Base-by-base conservation (phyloP, 2,888 invertebrate species). In the Linnaemya tessellans region DNA sequence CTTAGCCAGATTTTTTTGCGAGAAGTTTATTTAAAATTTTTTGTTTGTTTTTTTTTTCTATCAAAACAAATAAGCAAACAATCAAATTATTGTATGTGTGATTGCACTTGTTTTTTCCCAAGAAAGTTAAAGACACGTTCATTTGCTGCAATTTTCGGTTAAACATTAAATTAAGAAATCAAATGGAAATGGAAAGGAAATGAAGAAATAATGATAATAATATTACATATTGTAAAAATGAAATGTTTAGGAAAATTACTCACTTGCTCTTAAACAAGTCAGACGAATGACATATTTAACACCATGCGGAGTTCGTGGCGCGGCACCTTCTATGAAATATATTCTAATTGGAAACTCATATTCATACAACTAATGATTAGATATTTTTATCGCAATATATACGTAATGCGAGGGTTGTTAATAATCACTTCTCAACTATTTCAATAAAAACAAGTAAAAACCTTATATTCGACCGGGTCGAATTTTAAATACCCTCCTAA, bases 121-220 rank as follows among this genome's bases (percentile, higher is more conserved):
- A 35, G 1, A 49, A 51, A 11, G 7, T 51, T 49, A 30, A 67
- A 38, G 67, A 56, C 35, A 67, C 77, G 46, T 77, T 9, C 18
- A 0, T 9, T 46, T 77, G 41, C 46, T 56, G 18, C 10, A 64
- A 54, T 54, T 75, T 65, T 43, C 1, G 15, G 43, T 46, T 11
- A 11, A 30, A 67, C 46, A 67, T 67, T 65, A 77, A 77, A 67
- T 65, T 30, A 46, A 67, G 46, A 30, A 41, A 18, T 38, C 22
- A 71, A 38, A 43, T 46, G 35, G 20, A 8, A 62, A n/a, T n/a
- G 18, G 20, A 38, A 41, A 5, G 38, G 41, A 64, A 25, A 25
- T 20, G 1, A 20, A 4, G 7, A 41, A 1, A 41, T 22, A 43
- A 15, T 13, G 15, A 15, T 3, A 60, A 43, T 22, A 9, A 15